Evolutionary conservation across 2,113 vertebrate genomes (phyloP).

Genomic region (Channa argus): DNA sequence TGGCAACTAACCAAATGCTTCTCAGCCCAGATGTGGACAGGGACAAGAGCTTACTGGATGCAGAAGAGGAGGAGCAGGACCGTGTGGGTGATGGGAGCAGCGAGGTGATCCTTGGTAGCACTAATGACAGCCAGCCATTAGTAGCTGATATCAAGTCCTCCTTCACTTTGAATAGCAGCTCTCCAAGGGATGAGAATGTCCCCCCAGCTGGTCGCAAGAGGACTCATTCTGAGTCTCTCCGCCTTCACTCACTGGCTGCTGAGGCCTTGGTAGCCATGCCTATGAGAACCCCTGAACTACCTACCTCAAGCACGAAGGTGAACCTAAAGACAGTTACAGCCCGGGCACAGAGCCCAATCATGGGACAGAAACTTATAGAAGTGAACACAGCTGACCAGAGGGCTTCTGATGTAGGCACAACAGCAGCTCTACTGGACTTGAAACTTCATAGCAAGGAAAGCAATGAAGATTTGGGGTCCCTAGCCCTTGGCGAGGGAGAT

Average conservation of each 20-base stretch:
- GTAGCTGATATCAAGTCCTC: constrained; percentile 39
- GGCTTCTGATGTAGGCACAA: constrained; percentile 56
- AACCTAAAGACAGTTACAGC: constrained; percentile 74
- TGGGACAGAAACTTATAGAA: constrained; percentile 80
- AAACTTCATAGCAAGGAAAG: constrained; percentile 67
- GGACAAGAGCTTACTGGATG: constrained; percentile 74
- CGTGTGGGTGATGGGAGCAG: constrained; percentile 51
- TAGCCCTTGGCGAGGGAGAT: constrained; percentile 72
- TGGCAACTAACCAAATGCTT: constrained; percentile 87
- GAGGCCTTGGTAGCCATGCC: constrained; percentile 97
- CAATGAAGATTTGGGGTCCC: constrained; percentile 35
- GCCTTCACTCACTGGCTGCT: constrained; percentile 94
- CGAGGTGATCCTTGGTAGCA: constrained; percentile 83
- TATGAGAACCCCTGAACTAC: constrained; percentile 88
- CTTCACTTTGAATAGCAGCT: constrained; percentile 12
- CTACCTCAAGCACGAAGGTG: constrained; percentile 64
- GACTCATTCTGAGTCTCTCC: constrained; percentile 94
- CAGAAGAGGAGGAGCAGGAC: constrained; percentile 45
- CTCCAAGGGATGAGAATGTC: constrained; percentile 87
- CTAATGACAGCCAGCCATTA: constrained; percentile 68
- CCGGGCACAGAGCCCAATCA: constrained; percentile 73
- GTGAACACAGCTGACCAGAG: constrained; percentile 68
- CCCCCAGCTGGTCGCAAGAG: constrained; percentile 90
- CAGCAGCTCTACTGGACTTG: constrained; percentile 79
- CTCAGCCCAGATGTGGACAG: constrained; percentile 82